Base-by-base conservation (phyloP, 2,888 invertebrate genomes). In the Cotesia congregata region DNA sequence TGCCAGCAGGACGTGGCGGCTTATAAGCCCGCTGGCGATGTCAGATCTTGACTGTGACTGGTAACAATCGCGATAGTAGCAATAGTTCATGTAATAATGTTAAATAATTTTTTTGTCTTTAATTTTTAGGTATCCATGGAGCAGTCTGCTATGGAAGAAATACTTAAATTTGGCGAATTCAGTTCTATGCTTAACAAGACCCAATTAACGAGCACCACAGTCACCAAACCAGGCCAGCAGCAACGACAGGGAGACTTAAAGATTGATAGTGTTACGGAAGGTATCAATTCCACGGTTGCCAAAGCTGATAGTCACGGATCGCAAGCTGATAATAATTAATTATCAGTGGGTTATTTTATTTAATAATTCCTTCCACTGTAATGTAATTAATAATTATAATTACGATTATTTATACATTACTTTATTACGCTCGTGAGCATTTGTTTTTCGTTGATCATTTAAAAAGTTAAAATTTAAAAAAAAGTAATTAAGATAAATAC, bases 161-260 rank as follows among this genome's bases (percentile, higher is more conserved):
- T 87, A 71, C 77, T 87, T 75, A 87, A 86, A 64, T 88, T 87
- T 75, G 87, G 87, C 3, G 86, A 88, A 77, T 87, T 88, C 76
- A 87, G 87, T 80, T 88, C 87, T 1, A 79, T 88, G 77, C 71
- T 87, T 75, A 84, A 88, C 74, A 87, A 87, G 77, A 85, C 87
- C 0, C 86, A 86, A 59, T 69, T 82, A 72, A 71, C 60, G 62
- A 38, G 15, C 39, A n/a, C 60, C 5, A 50, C 50, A 59, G 59
- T 15, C 59, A 40, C 20, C 15, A 20, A 38, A n/a, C 59, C 9
- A 12, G 62, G 61, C 20, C 30, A 30, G n/a, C 30, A 60, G n/a
- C 70, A 72, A 59, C 30, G 41, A 6, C 70, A 68, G 64, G 78
- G 67, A 6, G 80, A 78, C 3, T 50, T 50, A n/a, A 74, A 77